Percentiles rank a stretch among this genome's conserved stretches.
phyloP scores from a whole-genome alignment of 2,888 invertebrate genomes.

The Heliothis peltigera region DNA sequence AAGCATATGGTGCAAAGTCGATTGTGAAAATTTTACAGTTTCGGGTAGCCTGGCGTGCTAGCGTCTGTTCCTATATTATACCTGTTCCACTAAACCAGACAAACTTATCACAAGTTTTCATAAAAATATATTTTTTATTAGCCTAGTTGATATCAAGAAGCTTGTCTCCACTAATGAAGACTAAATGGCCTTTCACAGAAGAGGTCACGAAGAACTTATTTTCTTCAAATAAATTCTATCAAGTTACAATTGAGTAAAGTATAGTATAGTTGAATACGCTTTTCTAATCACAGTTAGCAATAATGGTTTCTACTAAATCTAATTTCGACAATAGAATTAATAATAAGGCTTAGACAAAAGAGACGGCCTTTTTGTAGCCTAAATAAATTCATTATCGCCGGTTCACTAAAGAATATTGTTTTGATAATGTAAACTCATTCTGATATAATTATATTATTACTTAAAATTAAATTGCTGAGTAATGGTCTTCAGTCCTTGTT shows the following conservation, averaged over 20 bases:
- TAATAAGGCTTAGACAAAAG: constrained; percentile 39
- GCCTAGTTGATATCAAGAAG: too few relatives aligned
- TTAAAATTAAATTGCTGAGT: constrained; percentile 7
- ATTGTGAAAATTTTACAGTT: too few relatives aligned
- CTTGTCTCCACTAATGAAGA: too few relatives aligned
- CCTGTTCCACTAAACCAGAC: too few relatives aligned
- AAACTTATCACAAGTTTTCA: too few relatives aligned
- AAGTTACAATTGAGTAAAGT: not conserved
- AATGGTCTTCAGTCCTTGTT: not conserved
- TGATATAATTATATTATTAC: constrained; percentile 12
- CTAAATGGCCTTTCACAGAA: too few relatives aligned
- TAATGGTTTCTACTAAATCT: constrained; percentile 32
- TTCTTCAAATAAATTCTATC: constrained; percentile 4
- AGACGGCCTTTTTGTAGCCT: constrained; percentile 15
- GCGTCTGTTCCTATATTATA: too few relatives aligned
- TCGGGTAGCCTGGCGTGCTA: too few relatives aligned
- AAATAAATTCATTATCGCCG: constrained; percentile 38
- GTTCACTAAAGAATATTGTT: constrained; percentile 29
- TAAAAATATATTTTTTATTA: too few relatives aligned
- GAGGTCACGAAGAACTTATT: not conserved
- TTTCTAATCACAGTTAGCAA: constrained; percentile 10
- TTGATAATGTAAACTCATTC: constrained; percentile 15
- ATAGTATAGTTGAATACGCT: not conserved
- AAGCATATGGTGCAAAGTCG: too few relatives aligned
- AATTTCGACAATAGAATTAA: constrained; percentile 43